Base-by-base conservation (phyloP, 2,888 invertebrate species). In the Arge pagana region DNA sequence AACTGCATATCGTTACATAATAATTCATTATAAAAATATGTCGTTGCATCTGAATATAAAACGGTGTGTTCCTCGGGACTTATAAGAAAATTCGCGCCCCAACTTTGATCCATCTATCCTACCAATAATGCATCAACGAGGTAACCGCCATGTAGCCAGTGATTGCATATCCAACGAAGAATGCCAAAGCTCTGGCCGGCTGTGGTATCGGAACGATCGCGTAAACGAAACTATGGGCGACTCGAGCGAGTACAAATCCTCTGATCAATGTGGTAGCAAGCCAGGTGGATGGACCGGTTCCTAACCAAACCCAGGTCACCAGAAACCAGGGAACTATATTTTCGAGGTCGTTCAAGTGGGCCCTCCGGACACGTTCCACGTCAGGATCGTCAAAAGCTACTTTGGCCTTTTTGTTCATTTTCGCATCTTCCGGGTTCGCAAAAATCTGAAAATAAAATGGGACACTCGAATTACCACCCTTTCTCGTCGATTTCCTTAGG, bases 271-370 rank as follows among this genome's bases (percentile, higher is more conserved):
- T 63, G 6, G 70, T 64, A n/a, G 84, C 84, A 2, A 75, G 7
- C 50, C 53, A 64, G 7, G 68, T 57, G 5, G 71, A 65, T 2
- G 84, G 84, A n/a, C 74, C 72, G 0, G 81, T 82, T 43, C 78
- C 63, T 3, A 81, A 67, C 73, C 81, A 84, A 10, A 82, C 57
- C 4, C 77, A 69, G 1, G 81, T 82, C 19, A 80, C 61, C 19
- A 80, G 68, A 60, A 82, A 82, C 61, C 81, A 77, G 0, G 81
- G 74, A 11, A 71, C 59, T 48, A 84, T 78, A 64, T 83, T 84
- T 65, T 84, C 84, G 39, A 84, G 61, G 63, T 84, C 84, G 60
- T 84, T 84, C 53, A 76, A 69, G 62, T 84, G 84, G 7, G 81
- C 80, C 56, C 84, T 81, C 64, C 81, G 71, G 1, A 79, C 76